Base-by-base conservation (phyloP, 1,140 invertebrate genomes). In the Acyrthosiphon pisum region DNA sequence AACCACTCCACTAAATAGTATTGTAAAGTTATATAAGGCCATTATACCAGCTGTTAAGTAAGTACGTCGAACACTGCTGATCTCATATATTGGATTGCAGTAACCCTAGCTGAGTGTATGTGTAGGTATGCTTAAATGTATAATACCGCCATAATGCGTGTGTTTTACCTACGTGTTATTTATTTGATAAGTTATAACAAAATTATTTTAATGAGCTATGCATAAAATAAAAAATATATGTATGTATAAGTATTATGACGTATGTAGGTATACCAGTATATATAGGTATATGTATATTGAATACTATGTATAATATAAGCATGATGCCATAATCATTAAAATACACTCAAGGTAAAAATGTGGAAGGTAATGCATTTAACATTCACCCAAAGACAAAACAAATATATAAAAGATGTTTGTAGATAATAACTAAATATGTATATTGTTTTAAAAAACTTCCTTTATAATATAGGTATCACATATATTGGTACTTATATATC, bases 351-450 rank as follows among this genome's bases (percentile, higher is more conserved):
- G 60, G 60, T 76, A 76, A 76, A 35, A 76, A 76, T 76, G n/a
- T 76, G n/a, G 60, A 76, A 76, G 60, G 60, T 76, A 76, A 76
- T 76, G 30, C n/a, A 76, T 76, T 76, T n/a, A 30, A 76, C 60
- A 76, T 76, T 76, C 60, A 7, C 14, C n/a, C 14, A n/a, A 76
- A n/a, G 14, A 76, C 30, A 76, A 76, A n/a, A 76, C 60, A 18
- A 60, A 60, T 26, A 56, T 26, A 76, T 76, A n/a, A n/a, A 76
- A n/a, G 60, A 76, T 76, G 11, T 7, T 76, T 4, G n/a, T 76
- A 76, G 60, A n/a, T 76, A 76, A 76, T n/a, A n/a, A n/a, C n/a
- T 35, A n/a, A 76, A 76, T n/a, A 68, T n/a, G 14, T 68, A 68
- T 76, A 76, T 76, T 76, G 60, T 76, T 76, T 18, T n/a, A 76